These are phyloP conservation scores for Pseudorasbora parva DNA, from an alignment of 2,113 vertebrate species.

Conservation along the genomic window DNA sequence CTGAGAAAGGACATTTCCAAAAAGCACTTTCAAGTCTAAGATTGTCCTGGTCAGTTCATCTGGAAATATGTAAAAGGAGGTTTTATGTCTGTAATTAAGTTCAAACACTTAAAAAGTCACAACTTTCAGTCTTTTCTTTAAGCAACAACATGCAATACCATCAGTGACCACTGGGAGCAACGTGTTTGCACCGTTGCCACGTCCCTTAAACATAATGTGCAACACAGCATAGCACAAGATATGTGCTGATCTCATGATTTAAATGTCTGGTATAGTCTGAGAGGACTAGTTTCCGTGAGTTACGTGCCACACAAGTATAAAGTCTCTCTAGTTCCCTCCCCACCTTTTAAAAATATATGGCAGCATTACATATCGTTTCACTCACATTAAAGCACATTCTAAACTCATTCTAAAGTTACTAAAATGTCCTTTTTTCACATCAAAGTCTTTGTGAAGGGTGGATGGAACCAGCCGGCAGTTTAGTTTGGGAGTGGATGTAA, in stretches of 20 bases:
- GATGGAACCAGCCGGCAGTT: conserved; percentile 52
- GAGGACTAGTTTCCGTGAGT: neutral
- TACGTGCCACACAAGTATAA: conserved; percentile 20
- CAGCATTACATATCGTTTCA: conserved; percentile 37
- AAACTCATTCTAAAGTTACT: conserved; percentile 32
- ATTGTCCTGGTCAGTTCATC: conserved; percentile 45
- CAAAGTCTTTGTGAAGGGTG: conserved; percentile 42
- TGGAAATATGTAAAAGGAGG: conserved; percentile 26
- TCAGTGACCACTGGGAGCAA: conserved; percentile 65
- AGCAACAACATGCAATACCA: conserved; percentile 57
- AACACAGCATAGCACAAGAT: conserved; percentile 14
- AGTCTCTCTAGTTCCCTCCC: neutral
- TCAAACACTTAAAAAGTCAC: conserved; percentile 24
- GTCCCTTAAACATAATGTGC: conserved; percentile 31
- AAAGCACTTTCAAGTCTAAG: conserved; percentile 33
- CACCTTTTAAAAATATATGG: conserved; percentile 21
- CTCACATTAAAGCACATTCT: conserved; percentile 45
- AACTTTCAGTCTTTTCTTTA: conserved; percentile 23
- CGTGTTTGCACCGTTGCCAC: conserved; percentile 20
- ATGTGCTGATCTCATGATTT: conserved; percentile 12
- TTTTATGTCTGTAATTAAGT: conserved; percentile 39
- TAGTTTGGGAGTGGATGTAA: conserved; percentile 24
- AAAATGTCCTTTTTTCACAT: conserved; percentile 27
- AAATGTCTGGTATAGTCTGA: neutral
- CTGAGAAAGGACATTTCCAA: conserved; percentile 24